Conservation (phyloP, 2,797 vertebrate genomes). For the Poeciliopsis infans region DNA sequence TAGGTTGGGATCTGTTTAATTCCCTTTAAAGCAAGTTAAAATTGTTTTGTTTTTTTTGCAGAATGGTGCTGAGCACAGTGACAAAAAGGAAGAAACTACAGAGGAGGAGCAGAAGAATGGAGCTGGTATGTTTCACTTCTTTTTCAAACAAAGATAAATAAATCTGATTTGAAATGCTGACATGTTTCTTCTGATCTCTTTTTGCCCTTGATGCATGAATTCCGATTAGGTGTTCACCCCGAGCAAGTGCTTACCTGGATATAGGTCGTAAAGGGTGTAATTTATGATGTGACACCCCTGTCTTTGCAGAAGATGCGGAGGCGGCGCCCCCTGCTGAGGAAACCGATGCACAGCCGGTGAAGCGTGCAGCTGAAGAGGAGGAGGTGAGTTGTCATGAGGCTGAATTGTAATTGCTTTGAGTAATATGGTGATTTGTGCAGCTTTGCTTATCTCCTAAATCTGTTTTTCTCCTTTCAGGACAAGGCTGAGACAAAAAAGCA, state of each 20-base stretch:
- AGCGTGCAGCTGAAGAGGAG: conserved; percentile 84
- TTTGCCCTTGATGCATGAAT: background rate
- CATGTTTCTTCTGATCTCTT: background rate
- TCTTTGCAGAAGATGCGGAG: conserved; percentile 71
- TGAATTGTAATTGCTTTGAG: conserved; percentile 14
- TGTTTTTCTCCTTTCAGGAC: conserved; percentile 65
- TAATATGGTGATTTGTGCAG: background rate
- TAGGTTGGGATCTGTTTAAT: background rate
- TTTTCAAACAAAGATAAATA: background rate
- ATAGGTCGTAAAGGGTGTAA: conserved; percentile 18
- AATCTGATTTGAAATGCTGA: background rate
- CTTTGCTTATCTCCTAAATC: conserved; percentile 13
- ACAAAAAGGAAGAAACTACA: conserved; percentile 75
- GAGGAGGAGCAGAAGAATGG: conserved; percentile 79
- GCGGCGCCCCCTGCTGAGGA: conserved; percentile 81
- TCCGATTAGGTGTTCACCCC: background rate
- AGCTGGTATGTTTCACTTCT: conserved; percentile 55
- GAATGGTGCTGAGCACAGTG: conserved; percentile 84
- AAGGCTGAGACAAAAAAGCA: conserved; percentile 86
- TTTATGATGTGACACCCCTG: conserved; percentile 45
- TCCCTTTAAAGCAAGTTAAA: background rate
- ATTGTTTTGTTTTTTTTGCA: conserved; percentile 23
- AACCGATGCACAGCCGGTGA: conserved; percentile 81
- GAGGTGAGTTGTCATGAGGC: conserved; percentile 50
- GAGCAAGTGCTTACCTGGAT: background rate